phyloP scores from a whole-genome alignment of 2,797 vertebrate species.

The Cyclura pinguis region DNA sequence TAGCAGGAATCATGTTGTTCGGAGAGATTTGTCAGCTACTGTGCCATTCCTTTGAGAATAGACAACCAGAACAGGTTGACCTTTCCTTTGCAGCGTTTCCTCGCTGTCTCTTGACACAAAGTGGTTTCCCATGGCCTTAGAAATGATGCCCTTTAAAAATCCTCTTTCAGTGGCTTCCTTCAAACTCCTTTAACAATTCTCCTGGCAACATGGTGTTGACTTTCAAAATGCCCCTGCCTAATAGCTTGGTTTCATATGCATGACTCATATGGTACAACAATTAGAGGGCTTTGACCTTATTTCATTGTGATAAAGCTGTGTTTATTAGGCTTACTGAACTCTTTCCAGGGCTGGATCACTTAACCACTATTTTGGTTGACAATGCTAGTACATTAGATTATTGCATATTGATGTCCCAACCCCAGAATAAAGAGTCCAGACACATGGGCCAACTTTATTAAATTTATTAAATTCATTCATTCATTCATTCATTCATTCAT shows the following conservation, averaged over 20 bases:
- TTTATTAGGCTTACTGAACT: not conserved
- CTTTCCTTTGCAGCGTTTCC: not conserved
- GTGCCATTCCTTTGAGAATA: not conserved
- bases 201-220: not conserved
- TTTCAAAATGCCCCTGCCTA: not conserved
- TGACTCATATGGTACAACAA: not conserved
- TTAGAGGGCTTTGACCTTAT: not conserved
- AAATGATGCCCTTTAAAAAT: not conserved
- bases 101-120: not conserved
- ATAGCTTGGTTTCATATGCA: not conserved
- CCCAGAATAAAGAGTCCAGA: no score
- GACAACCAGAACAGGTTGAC: not conserved
- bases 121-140: not conserved
- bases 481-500: no score
- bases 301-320: not conserved
- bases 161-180: not conserved
- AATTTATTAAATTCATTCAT: no score
- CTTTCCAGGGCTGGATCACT: no score
- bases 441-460: no score
- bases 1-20: not conserved
- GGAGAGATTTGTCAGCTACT: conserved; percentile 11
- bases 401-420: not conserved
- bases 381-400: not conserved
- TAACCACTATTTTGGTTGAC: not conserved
- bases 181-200: not conserved